Percentiles rank a stretch among this genome's conserved stretches.
Conservation (phyloP, 2,888 invertebrate species). For the Seira musarum region DNA sequence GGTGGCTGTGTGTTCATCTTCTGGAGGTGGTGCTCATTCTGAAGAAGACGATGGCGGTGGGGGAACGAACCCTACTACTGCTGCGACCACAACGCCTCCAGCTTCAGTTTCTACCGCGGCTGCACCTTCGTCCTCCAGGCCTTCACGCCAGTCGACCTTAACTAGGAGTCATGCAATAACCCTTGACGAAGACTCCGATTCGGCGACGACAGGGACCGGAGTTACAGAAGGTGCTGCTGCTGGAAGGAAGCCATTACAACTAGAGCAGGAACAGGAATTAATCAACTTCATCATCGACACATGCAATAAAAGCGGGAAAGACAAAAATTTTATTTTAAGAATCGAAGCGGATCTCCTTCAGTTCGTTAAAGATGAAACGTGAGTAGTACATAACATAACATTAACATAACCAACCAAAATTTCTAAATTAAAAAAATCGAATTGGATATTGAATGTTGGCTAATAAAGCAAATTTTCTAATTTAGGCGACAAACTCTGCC, state of each 20-base stretch:
- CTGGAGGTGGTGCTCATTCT: slow-evolving; percentile 18
- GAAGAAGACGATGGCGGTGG: slow-evolving; percentile 35
- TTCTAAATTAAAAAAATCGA: slow-evolving; percentile 13
- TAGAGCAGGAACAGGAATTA: slow-evolving; percentile 55
- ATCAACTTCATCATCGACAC: slow-evolving; percentile 89
- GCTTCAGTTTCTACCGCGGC: neutral
- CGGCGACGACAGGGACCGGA: neutral
- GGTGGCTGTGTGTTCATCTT: neutral
- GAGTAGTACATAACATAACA: slow-evolving; percentile 71
- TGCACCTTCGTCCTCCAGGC: neutral
- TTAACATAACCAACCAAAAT: neutral
- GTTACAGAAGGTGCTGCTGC: neutral
- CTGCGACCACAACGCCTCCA: neutral
- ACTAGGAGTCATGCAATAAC: slow-evolving; percentile 54
- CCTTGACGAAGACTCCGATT: slow-evolving; percentile 49
- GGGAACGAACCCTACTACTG: neutral
- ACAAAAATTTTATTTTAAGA: slow-evolving; percentile 86
- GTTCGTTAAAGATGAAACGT: slow-evolving; percentile 88
- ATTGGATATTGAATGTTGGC: neutral
- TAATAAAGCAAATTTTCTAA: slow-evolving; percentile 33
- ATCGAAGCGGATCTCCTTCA: slow-evolving; percentile 90
- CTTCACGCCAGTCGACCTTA: slow-evolving; percentile 44
- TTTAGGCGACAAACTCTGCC: slow-evolving; percentile 83
- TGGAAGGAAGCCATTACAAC: slow-evolving; percentile 14
- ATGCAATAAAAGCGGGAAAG: slow-evolving; percentile 90